Evolutionary conservation across 2,888 invertebrate species (phyloP), one percentile per base, ranked within the genome.

Genomic region (Chalcosyrphus nemorum): DNA sequence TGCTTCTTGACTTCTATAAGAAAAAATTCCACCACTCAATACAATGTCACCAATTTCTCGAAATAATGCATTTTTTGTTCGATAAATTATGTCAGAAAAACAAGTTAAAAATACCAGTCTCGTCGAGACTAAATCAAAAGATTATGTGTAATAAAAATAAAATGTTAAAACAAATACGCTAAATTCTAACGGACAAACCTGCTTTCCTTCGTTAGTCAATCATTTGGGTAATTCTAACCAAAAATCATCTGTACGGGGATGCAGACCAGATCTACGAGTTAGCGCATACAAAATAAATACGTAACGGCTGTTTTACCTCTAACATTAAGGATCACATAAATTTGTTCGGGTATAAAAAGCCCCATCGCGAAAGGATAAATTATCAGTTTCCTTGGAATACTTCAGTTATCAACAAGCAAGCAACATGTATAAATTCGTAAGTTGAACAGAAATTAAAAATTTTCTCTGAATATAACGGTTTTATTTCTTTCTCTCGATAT

Each of bases 351-450:
- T 84, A 84, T 84, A 84, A 56, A 84, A 78, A 29, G 38, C 1
- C 15, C 4, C 3, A 24, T 0, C 2, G 0, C 9, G 4, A n/a
- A 59, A 24, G 50, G 63, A 68, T 43, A 57, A 56, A 13, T 43
- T 77, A 84, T 78, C 82, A 84, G 78, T 74, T 70, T 84, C 78
- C 32, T 45, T 84, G 41, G 56, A 74, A n/a, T 56, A 84, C 41
- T 63, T 68, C 72, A 50, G 35, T 63, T 63, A 74, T 56, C 45
- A 66, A 63, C 75, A 81, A 38, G 52, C 7, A 27, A 38, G 13
- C 38, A 70, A 68, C 24, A 80, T 84, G 80, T 75, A 66, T 43
- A 84, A 75, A 57, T 70, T 32, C 45, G 84, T 80, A 68, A 74
- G 57, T 43, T 27, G 11, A n/a, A 32, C n/a, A n/a, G n/a, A n/a